Base-by-base conservation (phyloP, 2,113 vertebrate species). In the Forbesichthys agassizii region DNA sequence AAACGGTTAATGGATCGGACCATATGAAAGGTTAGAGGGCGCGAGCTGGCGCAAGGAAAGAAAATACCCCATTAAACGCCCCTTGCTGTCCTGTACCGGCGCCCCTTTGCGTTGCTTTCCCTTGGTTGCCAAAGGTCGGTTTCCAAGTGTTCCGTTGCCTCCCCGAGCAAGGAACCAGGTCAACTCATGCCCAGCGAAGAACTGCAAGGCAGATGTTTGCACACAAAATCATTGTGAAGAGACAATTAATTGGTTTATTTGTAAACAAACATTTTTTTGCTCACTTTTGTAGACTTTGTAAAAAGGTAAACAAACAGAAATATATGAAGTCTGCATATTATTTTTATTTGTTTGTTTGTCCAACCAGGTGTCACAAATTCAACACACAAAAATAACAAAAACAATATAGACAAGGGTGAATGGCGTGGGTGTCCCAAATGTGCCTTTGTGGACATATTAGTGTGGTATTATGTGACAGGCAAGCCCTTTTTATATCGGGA, bases 1-100 rank as follows among this genome's bases (percentile, higher is more conserved):
- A 93, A 86, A 78, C 92, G 88, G 89, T 94, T 94, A 94, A 95
- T 94, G 92, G 93, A 94, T 93, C 88, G 91, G 91, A 76, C 84
- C 91, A 90, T 92, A 89, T 92, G 90, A 83, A 92, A 93, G 90
- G 92, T 94, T 92, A 91, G 87, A 90, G 87, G 85, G 80, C 86
- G 84, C 86, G 61, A 86, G 74, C 68, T 67, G 53, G 77, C 76
- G 66, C 83, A 74, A 83, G 85, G 82, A 67, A 86, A 71, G 85
- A 83, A 77, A 88, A 87, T 87, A 92, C 81, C 92, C 81, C 88
- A 87, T 90, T 90, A 88, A 91, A 91, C 73, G 79, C 70, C 71
- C 80, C 82, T 79, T 55, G 74, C 87, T 89, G 91, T 91, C 79
- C 83, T 79, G 68, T 65, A 77, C 77, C 67, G 71, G 77, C 20